A percentile compares a stretch with the other conserved stretches of the same genome.
Evolutionary conservation across 2,797 vertebrate species (phyloP).

Genomic region (Botia almorhae): DNA sequence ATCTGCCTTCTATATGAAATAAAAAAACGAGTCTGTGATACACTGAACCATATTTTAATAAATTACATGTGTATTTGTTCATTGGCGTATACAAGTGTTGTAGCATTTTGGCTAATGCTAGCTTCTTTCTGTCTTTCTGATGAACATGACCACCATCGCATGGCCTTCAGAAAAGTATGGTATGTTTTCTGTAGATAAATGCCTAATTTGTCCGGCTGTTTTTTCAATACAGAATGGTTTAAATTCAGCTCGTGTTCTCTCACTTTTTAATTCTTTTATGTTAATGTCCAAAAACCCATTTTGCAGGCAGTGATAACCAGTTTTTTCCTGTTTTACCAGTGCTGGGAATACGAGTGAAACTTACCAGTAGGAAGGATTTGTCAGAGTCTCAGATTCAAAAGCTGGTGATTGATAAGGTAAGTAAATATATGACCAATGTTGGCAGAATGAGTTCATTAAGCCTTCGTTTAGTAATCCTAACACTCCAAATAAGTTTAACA

Average conservation of each 20-base stretch:
- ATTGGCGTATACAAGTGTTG: neutral
- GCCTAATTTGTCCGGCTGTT: neutral
- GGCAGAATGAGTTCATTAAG: no score
- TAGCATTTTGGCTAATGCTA: neutral
- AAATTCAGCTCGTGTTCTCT: neutral
- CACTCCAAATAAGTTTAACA: no score
- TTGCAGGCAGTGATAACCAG: neutral
- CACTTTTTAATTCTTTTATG: neutral
- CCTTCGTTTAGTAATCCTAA: no score
- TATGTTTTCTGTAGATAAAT: neutral
- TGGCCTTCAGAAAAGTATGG: conserved; percentile 14
- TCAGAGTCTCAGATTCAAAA: conserved; percentile 9
- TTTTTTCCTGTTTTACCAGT: neutral
- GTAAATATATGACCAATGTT: neutral
- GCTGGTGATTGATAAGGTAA: conserved; percentile 7
- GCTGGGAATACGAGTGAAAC: neutral
- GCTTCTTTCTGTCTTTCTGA: neutral
- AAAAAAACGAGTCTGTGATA: neutral
- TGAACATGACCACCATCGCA: neutral
- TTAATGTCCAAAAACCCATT: neutral
- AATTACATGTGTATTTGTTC: neutral
- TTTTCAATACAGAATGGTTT: no score
- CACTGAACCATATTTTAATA: neutral
- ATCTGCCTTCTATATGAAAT: neutral
- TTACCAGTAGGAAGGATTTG: neutral